A percentile compares a stretch with the other conserved stretches of the same genome.
Conservation (phyloP, 2,113 vertebrate genomes). For the Patagioenas fasciata region DNA sequence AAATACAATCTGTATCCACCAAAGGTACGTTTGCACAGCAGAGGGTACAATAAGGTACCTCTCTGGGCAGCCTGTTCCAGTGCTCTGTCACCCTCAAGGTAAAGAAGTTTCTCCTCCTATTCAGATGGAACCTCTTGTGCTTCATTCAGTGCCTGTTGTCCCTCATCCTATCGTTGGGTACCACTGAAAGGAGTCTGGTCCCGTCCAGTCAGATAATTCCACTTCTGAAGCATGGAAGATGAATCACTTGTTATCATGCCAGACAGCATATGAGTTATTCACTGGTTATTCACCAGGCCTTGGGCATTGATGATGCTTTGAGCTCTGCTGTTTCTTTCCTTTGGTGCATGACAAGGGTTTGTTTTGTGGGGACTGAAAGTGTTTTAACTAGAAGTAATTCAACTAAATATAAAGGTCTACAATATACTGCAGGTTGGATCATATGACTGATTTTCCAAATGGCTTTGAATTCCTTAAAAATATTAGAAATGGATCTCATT, state of each 20-base stretch:
- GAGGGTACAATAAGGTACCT: neutral
- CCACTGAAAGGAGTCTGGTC: no score
- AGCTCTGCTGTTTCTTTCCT: neutral
- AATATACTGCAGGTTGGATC: neutral
- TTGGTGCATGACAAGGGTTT: neutral
- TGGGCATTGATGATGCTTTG: accelerated
- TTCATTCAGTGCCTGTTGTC: no score
- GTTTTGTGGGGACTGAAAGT: neutral
- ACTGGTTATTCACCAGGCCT: neutral
- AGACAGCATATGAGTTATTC: neutral
- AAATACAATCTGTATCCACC: neutral
- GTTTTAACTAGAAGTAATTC: neutral
- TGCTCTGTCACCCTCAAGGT: no score
- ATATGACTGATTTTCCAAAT: neutral
- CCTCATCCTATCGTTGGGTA: no score
- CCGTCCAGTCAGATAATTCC: neutral
- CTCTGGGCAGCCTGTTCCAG: no score
- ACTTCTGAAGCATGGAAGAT: neutral
- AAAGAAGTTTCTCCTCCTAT: no score
- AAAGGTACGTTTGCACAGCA: neutral
- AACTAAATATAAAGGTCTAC: neutral
- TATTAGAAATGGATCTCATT: neutral
- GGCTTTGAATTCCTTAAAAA: neutral
- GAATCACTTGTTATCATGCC: neutral
- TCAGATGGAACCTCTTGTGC: no score